Base-by-base conservation (phyloP, 2,888 invertebrate species). In the Eremobia ochroleuca region DNA sequence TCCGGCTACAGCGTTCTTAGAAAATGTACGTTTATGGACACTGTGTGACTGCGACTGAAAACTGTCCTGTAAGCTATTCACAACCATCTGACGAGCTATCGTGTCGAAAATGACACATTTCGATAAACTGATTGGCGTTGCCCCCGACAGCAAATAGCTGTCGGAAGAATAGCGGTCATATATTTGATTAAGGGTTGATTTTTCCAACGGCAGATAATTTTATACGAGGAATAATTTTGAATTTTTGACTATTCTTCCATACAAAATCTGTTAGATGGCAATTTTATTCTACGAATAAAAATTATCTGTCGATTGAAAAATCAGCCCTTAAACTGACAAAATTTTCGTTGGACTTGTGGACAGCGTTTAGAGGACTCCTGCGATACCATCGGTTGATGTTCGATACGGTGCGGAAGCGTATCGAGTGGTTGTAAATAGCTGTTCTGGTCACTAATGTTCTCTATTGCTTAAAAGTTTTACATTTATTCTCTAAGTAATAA, bases 21-120 rank as follows among this genome's bases (percentile, higher is more conserved):
- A 28, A 11, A 28, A 49, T 59, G 77, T 77, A 76, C 77, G 77
- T 77, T 49, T 66, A 28, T 40, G 40, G 9, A 25, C 2, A 31
- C 21, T 25, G 46, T 4, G 46, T 67, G 49, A 18, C 15, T 34
- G 49, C 9, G 34, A 49, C 31, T n/a, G 15, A 34, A 49, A 34
- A n/a, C 49, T 49, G n/a, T n/a, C 11, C 52, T 11, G 11, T 25
- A 52, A 25, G 13, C n/a, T 13, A 55, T n/a, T 11, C 11, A n/a
- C n/a, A n/a, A 55, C n/a, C 25, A n/a, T 11, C 52, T 25, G 52
- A 52, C 25, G n/a, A 55, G 52, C 52, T 55, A 1, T 55, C n/a
- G 11, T 11, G n/a, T 52, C 11, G 25, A 52, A 52, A 11, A 52
- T 11, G 25, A 52, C 11, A 52, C 25, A 52, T 52, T n/a, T n/a